phyloP scores from a whole-genome alignment of 2,797 vertebrate genomes.

The Muscicapa comitata region DNA sequence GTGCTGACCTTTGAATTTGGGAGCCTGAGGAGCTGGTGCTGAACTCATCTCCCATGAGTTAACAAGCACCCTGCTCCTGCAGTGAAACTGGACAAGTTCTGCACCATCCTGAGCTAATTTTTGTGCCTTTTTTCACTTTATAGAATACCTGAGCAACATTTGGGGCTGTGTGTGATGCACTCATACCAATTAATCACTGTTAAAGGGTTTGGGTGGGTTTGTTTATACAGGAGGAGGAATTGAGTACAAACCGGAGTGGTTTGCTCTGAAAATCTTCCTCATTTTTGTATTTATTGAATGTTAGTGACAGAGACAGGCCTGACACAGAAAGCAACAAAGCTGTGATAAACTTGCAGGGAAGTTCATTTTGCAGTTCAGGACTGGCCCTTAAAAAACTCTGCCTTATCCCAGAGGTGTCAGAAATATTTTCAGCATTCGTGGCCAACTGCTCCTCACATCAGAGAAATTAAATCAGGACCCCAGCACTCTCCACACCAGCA shows the following conservation, averaged over 20 bases:
- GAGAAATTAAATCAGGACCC: neutral
- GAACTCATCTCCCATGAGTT: neutral
- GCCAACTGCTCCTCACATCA: neutral
- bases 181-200: neutral
- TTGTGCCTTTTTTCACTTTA: neutral
- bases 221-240: neutral
- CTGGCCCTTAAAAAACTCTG: neutral
- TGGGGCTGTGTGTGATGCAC: neutral
- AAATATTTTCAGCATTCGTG: neutral
- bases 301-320: neutral
- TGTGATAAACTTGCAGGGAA: neutral
- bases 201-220: neutral
- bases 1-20: rapidly evolving
- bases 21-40: neutral
- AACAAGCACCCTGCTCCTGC: neutral
- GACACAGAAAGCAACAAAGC: neutral
- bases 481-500: neutral
- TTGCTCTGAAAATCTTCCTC: neutral
- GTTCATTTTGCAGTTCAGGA: neutral
- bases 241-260: neutral
- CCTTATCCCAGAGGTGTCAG: neutral
- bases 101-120: neutral
- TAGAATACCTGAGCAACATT: neutral
- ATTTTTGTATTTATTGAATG: neutral
- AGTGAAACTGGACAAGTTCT: neutral